These are phyloP conservation scores for Deilephila elpenor DNA, from an alignment of 2,888 invertebrate species.

Conservation along the genomic window DNA sequence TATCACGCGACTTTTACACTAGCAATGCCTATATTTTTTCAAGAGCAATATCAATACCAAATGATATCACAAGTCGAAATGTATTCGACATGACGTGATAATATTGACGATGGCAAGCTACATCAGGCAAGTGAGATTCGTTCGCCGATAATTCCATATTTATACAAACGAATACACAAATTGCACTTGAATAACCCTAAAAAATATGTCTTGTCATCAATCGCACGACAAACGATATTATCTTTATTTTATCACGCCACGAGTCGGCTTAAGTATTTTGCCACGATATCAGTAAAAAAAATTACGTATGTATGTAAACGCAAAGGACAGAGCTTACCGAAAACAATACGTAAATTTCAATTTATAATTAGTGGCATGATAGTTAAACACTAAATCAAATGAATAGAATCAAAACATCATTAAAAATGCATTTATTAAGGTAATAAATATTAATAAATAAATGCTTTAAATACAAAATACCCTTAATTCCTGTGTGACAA, in stretches of 20 bases:
- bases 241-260: slow-evolving; percentile 14
- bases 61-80: too few relatives aligned
- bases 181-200: too few relatives aligned
- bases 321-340: background rate
- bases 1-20: too few relatives aligned
- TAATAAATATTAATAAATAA: slow-evolving; percentile 63
- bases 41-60: too few relatives aligned
- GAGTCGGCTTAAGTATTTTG: too few relatives aligned
- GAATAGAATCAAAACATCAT: slow-evolving; percentile 36
- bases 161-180: too few relatives aligned
- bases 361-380: slow-evolving; percentile 15
- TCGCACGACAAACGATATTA: slow-evolving; percentile 2
- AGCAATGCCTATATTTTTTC: too few relatives aligned
- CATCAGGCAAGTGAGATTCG: too few relatives aligned
- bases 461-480: slow-evolving; percentile 66
- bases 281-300: background rate
- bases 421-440: slow-evolving; percentile 51
- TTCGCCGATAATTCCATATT: too few relatives aligned
- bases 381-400: slow-evolving; percentile 8
- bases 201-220: background rate
- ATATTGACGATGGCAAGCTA: too few relatives aligned
- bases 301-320: background rate
- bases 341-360: background rate
- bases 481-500: slow-evolving; percentile 61
- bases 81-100: too few relatives aligned